Conservation (phyloP, 2,113 vertebrate species). For the Cranoglanis bouderius region DNA sequence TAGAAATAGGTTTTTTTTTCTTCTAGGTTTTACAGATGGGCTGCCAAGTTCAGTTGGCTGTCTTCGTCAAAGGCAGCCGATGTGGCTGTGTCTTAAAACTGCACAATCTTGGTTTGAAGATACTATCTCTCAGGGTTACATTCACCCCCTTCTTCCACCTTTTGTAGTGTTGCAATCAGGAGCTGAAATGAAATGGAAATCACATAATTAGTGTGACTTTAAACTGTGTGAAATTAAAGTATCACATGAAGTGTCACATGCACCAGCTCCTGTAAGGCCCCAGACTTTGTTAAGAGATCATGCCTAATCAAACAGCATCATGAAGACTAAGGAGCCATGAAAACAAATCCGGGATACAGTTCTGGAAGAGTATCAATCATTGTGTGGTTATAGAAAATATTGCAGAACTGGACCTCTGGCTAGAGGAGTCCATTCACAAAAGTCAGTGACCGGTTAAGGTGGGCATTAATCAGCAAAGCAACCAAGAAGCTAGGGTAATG, state of each 20-base stretch:
- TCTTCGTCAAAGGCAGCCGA: slow-evolving; percentile 1
- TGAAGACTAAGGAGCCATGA: not conserved
- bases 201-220: not conserved
- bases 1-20: no score
- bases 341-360: not conserved
- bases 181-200: not conserved
- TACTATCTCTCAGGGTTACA: not conserved
- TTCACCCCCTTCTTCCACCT: not conserved
- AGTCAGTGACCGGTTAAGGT: not conserved
- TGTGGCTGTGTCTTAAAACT: slow-evolving; percentile 4
- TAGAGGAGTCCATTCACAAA: not conserved
- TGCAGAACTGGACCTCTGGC: not conserved
- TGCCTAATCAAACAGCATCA: not conserved
- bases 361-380: not conserved
- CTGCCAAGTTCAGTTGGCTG: slow-evolving; percentile 33
- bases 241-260: not conserved
- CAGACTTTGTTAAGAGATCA: not conserved
- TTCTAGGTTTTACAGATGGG: slow-evolving; percentile 18
- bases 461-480: not conserved
- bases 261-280: not conserved
- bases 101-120: slow-evolving; percentile 7
- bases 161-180: not conserved
- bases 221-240: not conserved
- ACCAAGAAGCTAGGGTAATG: not conserved
- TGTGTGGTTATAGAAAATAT: not conserved